These are phyloP conservation scores for Megathymus violae DNA, from an alignment of 1,140 invertebrate genomes.

Conservation along the genomic window DNA sequence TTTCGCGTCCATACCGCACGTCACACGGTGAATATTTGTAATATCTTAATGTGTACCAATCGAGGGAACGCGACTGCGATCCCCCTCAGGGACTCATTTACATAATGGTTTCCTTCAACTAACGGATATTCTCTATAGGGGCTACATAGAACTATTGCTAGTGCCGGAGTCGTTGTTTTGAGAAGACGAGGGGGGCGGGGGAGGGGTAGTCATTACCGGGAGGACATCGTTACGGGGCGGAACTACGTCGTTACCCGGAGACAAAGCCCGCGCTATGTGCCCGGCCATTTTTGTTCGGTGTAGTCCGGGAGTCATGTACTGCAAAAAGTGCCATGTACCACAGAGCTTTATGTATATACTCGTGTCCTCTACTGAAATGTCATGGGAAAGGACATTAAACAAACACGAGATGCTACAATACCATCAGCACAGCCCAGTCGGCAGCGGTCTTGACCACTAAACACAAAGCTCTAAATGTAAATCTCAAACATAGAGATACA, in stretches of 20 bases:
- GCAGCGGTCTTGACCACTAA: too few species aligned
- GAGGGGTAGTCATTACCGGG: slow-evolving; percentile 62
- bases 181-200: slow-evolving; percentile 36
- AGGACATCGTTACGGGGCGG: slow-evolving; percentile 72
- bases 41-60: slow-evolving; percentile 6
- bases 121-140: slow-evolving; percentile 46
- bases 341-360: too few species aligned
- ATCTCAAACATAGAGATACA: too few species aligned
- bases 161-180: slow-evolving; percentile 48
- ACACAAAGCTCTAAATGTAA: too few species aligned
- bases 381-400: too few species aligned
- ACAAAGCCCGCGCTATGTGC: slow-evolving; percentile 75
- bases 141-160: slow-evolving; percentile 50
- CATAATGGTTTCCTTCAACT: slow-evolving; percentile 46
- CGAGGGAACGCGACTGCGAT: background rate
- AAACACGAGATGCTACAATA: too few species aligned
- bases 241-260: slow-evolving; percentile 71
- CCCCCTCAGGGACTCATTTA: slow-evolving; percentile 37
- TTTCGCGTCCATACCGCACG: background rate
- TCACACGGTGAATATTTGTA: slow-evolving; percentile 4
- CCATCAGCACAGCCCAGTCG: too few species aligned
- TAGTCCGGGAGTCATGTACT: slow-evolving; percentile 36
- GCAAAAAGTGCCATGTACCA: background rate
- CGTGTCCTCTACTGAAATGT: too few species aligned
- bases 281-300: slow-evolving; percentile 59